phyloP scores from a whole-genome alignment of 2,113 vertebrate genomes.

The Phocoena phocoena region DNA sequence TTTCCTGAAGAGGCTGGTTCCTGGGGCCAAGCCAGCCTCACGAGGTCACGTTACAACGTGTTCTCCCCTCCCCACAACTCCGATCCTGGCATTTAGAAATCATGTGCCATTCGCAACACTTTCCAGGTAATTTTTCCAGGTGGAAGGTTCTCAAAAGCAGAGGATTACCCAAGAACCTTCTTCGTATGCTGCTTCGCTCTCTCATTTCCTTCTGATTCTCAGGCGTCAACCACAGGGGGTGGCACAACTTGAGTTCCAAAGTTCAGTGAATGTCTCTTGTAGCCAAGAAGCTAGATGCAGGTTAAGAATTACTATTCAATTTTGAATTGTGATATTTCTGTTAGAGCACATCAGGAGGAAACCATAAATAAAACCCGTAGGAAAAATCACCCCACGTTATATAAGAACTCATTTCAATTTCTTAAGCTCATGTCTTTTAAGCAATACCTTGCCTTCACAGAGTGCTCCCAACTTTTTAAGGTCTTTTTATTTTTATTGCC shows the following conservation, averaged over 20 bases:
- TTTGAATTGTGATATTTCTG: not conserved
- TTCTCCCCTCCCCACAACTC: not conserved
- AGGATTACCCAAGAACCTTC: slow-evolving; percentile 76
- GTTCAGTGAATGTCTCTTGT: not conserved
- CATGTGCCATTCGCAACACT: slow-evolving; percentile 18
- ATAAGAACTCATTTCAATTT: not conserved
- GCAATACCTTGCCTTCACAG: not conserved
- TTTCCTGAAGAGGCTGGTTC: not conserved
- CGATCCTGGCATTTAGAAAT: slow-evolving; percentile 55
- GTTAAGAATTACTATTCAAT: not conserved
- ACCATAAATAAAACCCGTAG: not conserved
- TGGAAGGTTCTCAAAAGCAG: slow-evolving; percentile 79
- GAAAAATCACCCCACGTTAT: not conserved
- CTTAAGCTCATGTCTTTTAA: not conserved
- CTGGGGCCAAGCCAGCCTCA: not conserved
- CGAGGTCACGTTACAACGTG: not conserved
- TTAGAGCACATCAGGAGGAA: not conserved
- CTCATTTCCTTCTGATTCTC: slow-evolving; percentile 82
- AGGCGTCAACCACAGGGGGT: slow-evolving; percentile 54
- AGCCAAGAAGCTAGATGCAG: not conserved
- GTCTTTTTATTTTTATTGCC: not conserved
- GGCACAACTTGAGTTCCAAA: slow-evolving; percentile 61
- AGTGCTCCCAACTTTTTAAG: not conserved
- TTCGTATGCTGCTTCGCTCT: slow-evolving; percentile 62
- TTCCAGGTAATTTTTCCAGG: slow-evolving; percentile 65